Evolutionary conservation across 2,888 invertebrate genomes (phyloP), one percentile per base, ranked within the genome.

Genomic region (Taphrorychus bicolor): DNA sequence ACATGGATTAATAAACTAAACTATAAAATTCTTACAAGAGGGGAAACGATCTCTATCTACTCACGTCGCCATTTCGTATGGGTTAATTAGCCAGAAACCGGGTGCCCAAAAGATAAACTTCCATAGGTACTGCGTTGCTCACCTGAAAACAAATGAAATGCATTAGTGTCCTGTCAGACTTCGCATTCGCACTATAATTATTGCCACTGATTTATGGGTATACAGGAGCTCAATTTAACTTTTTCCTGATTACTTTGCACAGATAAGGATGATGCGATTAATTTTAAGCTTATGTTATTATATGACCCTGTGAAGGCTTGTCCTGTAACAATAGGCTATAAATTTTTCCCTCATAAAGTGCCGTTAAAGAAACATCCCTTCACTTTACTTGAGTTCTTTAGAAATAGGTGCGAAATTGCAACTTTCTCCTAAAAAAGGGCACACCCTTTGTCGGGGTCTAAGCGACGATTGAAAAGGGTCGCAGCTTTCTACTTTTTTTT

Each of bases 11-110:
- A n/a, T n/a, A n/a, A n/a, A n/a, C n/a, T n/a, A n/a, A n/a, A n/a
- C n/a, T n/a, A n/a, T n/a, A 32, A 11, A 32, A 3, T 9, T 32
- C 32, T 32, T 32, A 11, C 17, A 16, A 17, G 17, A 45, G 17
- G 17, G 32, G 19, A 24, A 24, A 14, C 22, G 7, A 57, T 40
- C 18, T 32, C n/a, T 79, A 80, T 79, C 77, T 81, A 81, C 81
- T 81, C 81, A 80, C 81, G 75, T 76, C 75, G 76, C 75, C 77
- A 75, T 78, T 79, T 78, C 78, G 77, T 77, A 76, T 14, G 74
- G 76, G 79, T 80, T 81, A 81, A 81, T 81, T 81, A 80, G 77
- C 77, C 77, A 73, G 75, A 77, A 78, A 76, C 76, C 74, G 75
- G 76, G 76, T 76, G 75, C 73, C 72, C 74, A 72, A 52, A 72